Percentiles rank a stretch among this genome's conserved stretches.
phyloP scores from a whole-genome alignment of 2,888 invertebrate species.

The Eupithecia tripunctaria region DNA sequence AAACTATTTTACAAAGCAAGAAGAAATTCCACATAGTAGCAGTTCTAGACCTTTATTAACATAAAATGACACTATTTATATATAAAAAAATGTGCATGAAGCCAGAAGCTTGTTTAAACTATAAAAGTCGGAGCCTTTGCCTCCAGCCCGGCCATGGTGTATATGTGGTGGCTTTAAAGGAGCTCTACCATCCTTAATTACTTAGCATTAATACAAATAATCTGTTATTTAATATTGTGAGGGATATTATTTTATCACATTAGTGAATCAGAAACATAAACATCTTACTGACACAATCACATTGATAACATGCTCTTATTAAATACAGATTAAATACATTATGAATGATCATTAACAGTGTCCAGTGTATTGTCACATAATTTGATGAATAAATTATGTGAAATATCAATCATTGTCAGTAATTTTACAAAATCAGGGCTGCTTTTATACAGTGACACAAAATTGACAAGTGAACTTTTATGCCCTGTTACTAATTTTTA shows the following conservation, averaged over 20 bases:
- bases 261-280: conserved; percentile 63
- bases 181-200: neutral
- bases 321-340: conserved; percentile 58
- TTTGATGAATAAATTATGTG: conserved; percentile 33
- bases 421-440: conserved; percentile 60
- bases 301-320: conserved; percentile 66
- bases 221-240: neutral
- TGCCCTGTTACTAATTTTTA: conserved; percentile 52
- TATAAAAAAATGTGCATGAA: neutral
- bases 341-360: conserved; percentile 42
- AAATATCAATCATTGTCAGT: conserved; percentile 23
- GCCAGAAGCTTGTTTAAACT: neutral
- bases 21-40: neutral
- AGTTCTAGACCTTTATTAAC: neutral
- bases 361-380: conserved; percentile 46
- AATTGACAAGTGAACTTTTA: conserved; percentile 66
- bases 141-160: no score
- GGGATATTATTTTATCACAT: conserved; percentile 35
- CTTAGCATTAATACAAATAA: neutral
- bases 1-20: neutral
- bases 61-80: neutral
- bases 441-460: conserved; percentile 60
- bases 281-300: conserved; percentile 62
- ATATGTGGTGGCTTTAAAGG: no score
- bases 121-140: no score